Percentiles rank a stretch among this genome's conserved stretches.
Evolutionary conservation across 2,888 invertebrate species (phyloP).

Genomic region (Platycheirus albimanus): DNA sequence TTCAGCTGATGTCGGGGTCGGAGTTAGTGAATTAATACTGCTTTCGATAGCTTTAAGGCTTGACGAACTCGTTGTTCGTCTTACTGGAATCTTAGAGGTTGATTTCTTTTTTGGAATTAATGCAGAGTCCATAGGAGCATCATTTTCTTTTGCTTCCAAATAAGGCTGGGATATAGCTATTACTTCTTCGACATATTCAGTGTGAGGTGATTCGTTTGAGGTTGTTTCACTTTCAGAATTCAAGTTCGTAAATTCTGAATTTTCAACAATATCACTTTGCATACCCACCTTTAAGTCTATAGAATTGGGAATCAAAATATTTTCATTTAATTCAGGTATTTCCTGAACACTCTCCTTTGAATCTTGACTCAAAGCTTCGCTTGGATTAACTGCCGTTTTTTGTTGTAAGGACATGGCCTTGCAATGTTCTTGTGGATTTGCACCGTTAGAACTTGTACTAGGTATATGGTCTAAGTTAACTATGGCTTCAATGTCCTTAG

Average conservation of each 20-base stretch:
- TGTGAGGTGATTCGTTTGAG: not conserved
- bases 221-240: not conserved
- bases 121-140: not conserved
- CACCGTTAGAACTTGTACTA: not conserved
- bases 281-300: too few species aligned
- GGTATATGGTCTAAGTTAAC: not conserved
- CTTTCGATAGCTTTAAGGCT: slow-evolving; percentile 74
- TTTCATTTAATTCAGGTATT: too few species aligned
- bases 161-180: too few species aligned
- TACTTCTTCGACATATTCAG: not conserved
- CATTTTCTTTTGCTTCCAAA: not conserved
- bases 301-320: too few species aligned
- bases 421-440: too few species aligned
- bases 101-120: slow-evolving; percentile 17
- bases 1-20: slow-evolving; percentile 9
- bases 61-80: slow-evolving; percentile 75
- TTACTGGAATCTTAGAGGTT: slow-evolving; percentile 79
- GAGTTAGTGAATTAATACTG: slow-evolving; percentile 6
- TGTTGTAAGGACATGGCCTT: too few species aligned
- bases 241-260: not conserved
- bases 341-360: too few species aligned
- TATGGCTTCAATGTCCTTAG: not conserved
- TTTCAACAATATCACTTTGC: too few species aligned
- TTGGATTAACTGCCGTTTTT: too few species aligned
- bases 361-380: too few species aligned